A percentile compares a stretch with the other conserved stretches of the same genome.
Evolutionary conservation across 2,888 invertebrate genomes (phyloP).

Genomic region (Perdita meconis): DNA sequence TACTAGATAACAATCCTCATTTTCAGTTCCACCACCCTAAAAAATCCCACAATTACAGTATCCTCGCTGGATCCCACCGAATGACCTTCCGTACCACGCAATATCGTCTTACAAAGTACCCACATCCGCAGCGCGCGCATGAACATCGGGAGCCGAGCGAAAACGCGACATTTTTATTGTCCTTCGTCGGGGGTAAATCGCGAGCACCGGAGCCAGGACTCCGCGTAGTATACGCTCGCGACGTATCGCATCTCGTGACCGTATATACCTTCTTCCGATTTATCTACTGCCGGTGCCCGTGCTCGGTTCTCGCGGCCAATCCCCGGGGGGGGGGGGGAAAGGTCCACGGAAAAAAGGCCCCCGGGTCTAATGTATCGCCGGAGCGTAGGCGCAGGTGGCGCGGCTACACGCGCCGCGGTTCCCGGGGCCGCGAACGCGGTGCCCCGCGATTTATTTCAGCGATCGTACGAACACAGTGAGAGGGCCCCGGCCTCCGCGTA

Average conservation of each 20-base stretch:
- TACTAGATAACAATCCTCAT: background rate
- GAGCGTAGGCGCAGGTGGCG: constrained; percentile 70
- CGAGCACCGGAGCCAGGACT: background rate
- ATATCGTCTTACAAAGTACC: constrained; percentile 27
- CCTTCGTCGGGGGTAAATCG: constrained; percentile 28
- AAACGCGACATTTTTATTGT: constrained; percentile 27
- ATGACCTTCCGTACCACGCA: constrained; percentile 7
- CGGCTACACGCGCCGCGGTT: constrained; percentile 41
- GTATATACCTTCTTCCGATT: constrained; percentile 60
- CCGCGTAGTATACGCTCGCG: constrained; percentile 4
- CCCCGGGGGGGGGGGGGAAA: background rate
- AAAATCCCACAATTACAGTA: background rate
- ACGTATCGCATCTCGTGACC: constrained; percentile 42
- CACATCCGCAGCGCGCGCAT: background rate
- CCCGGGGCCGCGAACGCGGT: constrained; percentile 21
- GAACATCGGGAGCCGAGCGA: background rate
- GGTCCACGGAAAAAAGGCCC: constrained; percentile 10
- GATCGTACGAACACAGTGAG: constrained; percentile 58
- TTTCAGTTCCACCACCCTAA: background rate
- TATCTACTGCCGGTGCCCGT: constrained; percentile 67
- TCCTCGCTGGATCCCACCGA: background rate
- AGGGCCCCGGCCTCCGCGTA: constrained; percentile 53
- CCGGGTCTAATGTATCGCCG: constrained; percentile 52
- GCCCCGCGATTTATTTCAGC: constrained; percentile 64
- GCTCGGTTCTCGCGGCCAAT: constrained; percentile 45